A percentile compares a stretch with the other conserved stretches of the same genome.
phyloP scores from a whole-genome alignment of 2,797 vertebrate genomes.

The Hippoglossus hippoglossus region DNA sequence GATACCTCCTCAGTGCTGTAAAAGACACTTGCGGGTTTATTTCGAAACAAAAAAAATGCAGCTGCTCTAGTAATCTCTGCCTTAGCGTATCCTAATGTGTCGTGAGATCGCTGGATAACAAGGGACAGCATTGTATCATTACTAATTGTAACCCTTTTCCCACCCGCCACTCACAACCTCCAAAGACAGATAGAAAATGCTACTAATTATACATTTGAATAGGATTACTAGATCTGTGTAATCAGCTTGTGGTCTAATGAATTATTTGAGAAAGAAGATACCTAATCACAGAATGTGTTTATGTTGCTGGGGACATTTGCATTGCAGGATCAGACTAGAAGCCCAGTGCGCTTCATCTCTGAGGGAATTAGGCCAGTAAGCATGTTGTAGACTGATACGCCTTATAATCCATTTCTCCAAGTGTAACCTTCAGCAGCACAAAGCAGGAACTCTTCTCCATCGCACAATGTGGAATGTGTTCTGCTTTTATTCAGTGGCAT shows the following conservation, averaged over 20 bases:
- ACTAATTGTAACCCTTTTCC: slow-evolving; percentile 69
- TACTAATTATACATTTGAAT: slow-evolving; percentile 79
- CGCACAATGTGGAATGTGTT: slow-evolving; percentile 3
- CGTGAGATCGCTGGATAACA: slow-evolving; percentile 62
- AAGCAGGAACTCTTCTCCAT: slow-evolving; percentile 1
- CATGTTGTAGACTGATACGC: slow-evolving; percentile 27
- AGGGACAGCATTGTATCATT: slow-evolving; percentile 64
- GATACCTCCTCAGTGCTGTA: slow-evolving; percentile 12
- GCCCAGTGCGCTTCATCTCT: neutral
- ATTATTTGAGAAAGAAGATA: slow-evolving; percentile 70
- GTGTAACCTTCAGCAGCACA: slow-evolving; percentile 36
- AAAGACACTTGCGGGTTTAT: slow-evolving; percentile 31
- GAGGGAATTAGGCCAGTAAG: slow-evolving; percentile 8
- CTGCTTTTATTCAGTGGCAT: neutral
- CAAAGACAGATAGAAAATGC: slow-evolving; percentile 58
- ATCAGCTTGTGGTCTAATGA: slow-evolving; percentile 72
- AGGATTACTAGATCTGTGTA: slow-evolving; percentile 75
- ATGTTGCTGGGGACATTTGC: slow-evolving; percentile 52
- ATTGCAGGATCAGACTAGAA: slow-evolving; percentile 12
- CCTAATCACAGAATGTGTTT: slow-evolving; percentile 67
- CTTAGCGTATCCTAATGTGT: slow-evolving; percentile 30
- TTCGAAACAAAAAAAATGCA: slow-evolving; percentile 13
- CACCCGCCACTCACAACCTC: slow-evolving; percentile 51
- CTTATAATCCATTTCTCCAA: slow-evolving; percentile 28
- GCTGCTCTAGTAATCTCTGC: slow-evolving; percentile 8